These are phyloP conservation scores for Agrotis exclamationis DNA, from an alignment of 2,888 invertebrate species.

Conservation along the genomic window DNA sequence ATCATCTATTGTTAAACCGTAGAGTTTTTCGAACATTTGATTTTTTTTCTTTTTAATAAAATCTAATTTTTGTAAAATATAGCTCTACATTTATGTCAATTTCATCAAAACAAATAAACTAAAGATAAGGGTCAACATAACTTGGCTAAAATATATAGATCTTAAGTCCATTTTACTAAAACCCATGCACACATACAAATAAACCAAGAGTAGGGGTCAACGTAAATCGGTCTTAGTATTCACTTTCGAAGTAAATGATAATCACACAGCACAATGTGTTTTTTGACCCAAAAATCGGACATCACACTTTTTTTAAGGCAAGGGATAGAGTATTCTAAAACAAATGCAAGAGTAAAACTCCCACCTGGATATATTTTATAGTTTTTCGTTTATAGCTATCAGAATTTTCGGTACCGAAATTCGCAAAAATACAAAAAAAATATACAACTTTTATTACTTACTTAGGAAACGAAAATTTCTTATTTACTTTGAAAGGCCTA, in stretches of 20 bases:
- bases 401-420: too few relatives aligned
- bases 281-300: too few relatives aligned
- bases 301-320: too few relatives aligned
- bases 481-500: too few relatives aligned
- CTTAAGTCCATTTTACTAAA: slow-evolving; percentile 6
- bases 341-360: too few relatives aligned
- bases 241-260: slow-evolving; percentile 32
- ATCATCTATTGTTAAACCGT: neutral
- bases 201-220: neutral
- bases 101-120: neutral
- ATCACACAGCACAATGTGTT: too few relatives aligned
- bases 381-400: too few relatives aligned
- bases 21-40: neutral
- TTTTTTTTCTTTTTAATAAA: slow-evolving; percentile 31
- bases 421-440: too few relatives aligned
- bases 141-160: neutral
- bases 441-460: too few relatives aligned
- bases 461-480: too few relatives aligned
- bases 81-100: neutral
- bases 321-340: too few relatives aligned
- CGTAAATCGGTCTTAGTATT: neutral
- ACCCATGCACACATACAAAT: neutral
- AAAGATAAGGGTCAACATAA: neutral
- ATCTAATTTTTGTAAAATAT: neutral
- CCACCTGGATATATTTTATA: too few relatives aligned